phyloP scores from a whole-genome alignment of 2,888 invertebrate species.

The Philhelius pedissequus region DNA sequence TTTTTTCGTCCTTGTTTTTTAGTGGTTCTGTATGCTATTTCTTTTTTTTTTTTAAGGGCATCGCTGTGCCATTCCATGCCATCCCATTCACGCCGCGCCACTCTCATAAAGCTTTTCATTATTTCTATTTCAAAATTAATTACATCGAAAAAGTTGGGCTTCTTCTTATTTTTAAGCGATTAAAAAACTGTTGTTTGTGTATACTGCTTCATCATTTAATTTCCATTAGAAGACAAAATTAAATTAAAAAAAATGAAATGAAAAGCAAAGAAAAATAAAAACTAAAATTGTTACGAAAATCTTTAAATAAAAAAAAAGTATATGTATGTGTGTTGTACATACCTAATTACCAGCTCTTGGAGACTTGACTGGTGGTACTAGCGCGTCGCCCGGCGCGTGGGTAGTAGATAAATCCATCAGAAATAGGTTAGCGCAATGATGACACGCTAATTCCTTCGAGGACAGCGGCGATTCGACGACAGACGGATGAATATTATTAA shows the following conservation, averaged over 20 bases:
- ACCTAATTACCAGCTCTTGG: slow-evolving; percentile 49
- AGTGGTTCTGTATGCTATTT: not conserved
- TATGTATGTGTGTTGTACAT: too few species aligned
- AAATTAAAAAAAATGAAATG: slow-evolving; percentile 1
- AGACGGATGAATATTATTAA: slow-evolving; percentile 4
- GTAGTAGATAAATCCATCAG: slow-evolving; percentile 55
- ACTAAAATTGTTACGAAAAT: slow-evolving; percentile 27
- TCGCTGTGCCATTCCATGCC: too few species aligned
- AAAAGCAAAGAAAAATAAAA: not conserved
- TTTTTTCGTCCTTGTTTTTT: slow-evolving; percentile 8
- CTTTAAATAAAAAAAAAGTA: slow-evolving; percentile 41
- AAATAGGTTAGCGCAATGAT: slow-evolving; percentile 19
- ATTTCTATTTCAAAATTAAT: slow-evolving; percentile 52
- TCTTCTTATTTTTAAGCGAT: slow-evolving; percentile 35
- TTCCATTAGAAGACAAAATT: slow-evolving; percentile 40
- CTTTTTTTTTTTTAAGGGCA: not conserved
- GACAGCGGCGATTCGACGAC: not conserved
- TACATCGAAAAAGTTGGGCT: slow-evolving; percentile 41
- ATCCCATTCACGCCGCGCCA: not conserved
- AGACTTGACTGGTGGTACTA: too few species aligned
- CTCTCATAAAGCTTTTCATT: not conserved
- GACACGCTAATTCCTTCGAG: not conserved
- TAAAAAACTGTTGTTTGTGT: slow-evolving; percentile 27
- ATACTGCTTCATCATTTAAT: slow-evolving; percentile 61
- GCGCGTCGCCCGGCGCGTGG: too few species aligned